Evolutionary conservation across 1,140 invertebrate genomes (phyloP).

Genomic region (Chironomus tepperi): DNA sequence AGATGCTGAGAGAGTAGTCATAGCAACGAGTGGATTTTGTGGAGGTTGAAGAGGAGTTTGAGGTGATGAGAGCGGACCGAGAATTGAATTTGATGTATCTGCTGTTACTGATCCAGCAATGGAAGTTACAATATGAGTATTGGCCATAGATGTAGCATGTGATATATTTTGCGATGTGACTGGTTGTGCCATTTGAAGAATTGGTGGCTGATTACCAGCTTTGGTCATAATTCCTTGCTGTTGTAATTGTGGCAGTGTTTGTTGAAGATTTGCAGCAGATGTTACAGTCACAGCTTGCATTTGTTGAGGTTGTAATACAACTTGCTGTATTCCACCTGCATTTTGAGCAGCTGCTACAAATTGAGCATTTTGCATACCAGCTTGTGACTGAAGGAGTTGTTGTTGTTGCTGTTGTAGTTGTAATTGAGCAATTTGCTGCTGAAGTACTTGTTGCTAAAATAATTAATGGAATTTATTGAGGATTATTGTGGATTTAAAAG

Average conservation of each 20-base stretch:
- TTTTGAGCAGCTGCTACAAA: neutral
- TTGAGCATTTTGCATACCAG: conserved; percentile 1
- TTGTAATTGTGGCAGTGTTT: neutral
- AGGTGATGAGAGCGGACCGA: conserved; percentile 24
- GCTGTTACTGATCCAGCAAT: neutral
- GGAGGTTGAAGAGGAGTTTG: conserved; percentile 29
- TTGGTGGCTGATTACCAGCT: neutral
- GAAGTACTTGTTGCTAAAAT: conserved; percentile 23
- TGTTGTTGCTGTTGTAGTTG: conserved; percentile 8
- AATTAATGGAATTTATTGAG: conserved; percentile 8
- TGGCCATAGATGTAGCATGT: neutral
- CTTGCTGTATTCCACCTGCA: neutral
- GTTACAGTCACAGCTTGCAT: neutral
- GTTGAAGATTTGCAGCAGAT: neutral
- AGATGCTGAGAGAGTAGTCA: conserved; percentile 30
- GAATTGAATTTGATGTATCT: conserved; percentile 17
- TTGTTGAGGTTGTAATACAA: neutral
- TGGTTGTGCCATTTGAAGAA: neutral
- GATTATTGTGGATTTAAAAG: conserved; percentile 27
- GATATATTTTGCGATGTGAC: neutral
- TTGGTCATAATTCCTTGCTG: conserved; percentile 16
- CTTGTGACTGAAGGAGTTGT: conserved; percentile 14
- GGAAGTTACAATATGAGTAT: conserved; percentile 9
- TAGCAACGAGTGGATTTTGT: conserved; percentile 37
- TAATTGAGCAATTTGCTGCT: conserved; percentile 21